Evolutionary conservation across 2,888 invertebrate species (phyloP).

Genomic region (Hoplodrina blanda): DNA sequence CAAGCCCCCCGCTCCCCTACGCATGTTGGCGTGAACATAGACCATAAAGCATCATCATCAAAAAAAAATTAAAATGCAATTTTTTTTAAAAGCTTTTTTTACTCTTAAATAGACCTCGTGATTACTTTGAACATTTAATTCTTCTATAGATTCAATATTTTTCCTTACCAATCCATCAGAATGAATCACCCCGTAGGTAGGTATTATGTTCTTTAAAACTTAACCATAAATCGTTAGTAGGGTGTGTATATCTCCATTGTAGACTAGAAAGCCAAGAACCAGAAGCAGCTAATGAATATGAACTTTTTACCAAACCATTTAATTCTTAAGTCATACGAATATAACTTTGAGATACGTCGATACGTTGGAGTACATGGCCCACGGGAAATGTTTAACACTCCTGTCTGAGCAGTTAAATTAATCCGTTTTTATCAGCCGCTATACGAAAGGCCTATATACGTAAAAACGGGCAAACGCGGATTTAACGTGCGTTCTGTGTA

Average conservation of each 20-base stretch:
- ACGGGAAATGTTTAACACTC: conserved; percentile 27
- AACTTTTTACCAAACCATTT: neutral
- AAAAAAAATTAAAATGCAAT: neutral
- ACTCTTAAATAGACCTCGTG: neutral
- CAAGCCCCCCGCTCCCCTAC: too few relatives aligned
- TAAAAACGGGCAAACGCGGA: conserved; percentile 47
- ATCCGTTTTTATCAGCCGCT: conserved; percentile 49
- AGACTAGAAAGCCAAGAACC: neutral
- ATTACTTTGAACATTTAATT: neutral
- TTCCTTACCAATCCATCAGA: too few relatives aligned
- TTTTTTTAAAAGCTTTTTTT: neutral
- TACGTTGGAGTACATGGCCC: conserved; percentile 1
- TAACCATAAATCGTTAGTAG: neutral
- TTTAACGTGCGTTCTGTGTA: conserved; percentile 41
- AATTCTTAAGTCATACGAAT: neutral
- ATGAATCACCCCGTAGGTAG: neutral
- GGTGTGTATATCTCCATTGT: neutral
- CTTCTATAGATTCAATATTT: neutral
- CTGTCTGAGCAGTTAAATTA: conserved; percentile 10
- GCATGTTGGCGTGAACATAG: too few relatives aligned
- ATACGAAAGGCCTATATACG: conserved; percentile 22
- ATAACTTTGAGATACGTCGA: neutral
- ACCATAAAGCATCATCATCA: too few relatives aligned
- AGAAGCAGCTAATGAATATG: neutral
- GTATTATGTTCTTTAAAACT: neutral